A percentile compares a stretch with the other conserved stretches of the same genome.
phyloP scores from a whole-genome alignment of 92 coral and sea anemone genomes.

The Meandrina meandrites region DNA sequence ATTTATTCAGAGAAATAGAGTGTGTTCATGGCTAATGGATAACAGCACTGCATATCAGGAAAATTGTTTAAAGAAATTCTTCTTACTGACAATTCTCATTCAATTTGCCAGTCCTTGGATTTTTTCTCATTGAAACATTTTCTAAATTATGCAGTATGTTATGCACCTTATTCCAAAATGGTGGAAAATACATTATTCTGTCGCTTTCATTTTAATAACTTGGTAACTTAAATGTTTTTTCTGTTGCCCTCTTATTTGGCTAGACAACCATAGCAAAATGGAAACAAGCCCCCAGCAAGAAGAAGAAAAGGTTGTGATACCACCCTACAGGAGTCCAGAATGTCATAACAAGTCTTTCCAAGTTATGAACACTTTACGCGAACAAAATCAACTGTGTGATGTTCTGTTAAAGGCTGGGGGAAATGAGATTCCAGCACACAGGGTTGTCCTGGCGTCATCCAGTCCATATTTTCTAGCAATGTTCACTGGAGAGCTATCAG shows the following conservation, averaged over 20 bases:
- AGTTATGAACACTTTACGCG: conserved; percentile 87
- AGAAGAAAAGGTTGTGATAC: conserved; percentile 81
- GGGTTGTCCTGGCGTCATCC: conserved; percentile 93
- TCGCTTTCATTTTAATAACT: too few species aligned
- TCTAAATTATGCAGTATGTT: too few species aligned
- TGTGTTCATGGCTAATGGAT: too few species aligned
- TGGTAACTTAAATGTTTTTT: too few species aligned
- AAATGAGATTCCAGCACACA: conserved; percentile 87
- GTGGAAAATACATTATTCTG: too few species aligned
- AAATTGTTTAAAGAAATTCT: too few species aligned
- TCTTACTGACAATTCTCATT: too few species aligned
- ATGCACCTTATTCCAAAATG: too few species aligned
- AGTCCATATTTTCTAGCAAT: conserved; percentile 95
- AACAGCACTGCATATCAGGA: too few species aligned
- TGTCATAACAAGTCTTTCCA: conserved; percentile 89
- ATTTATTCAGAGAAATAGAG: too few species aligned
- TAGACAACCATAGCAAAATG: conserved; percentile 8
- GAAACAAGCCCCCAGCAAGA: conserved; percentile 48
- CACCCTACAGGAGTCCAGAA: conserved; percentile 84
- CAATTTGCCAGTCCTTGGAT: too few species aligned
- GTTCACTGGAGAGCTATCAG: conserved; percentile 98
- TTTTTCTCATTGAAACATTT: too few species aligned
- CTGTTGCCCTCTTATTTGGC: not conserved
- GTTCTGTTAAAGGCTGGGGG: conserved; percentile 84
- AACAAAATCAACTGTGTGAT: conserved; percentile 92